phyloP scores from a whole-genome alignment of 2,888 invertebrate genomes.

The Synergus japonicus region DNA sequence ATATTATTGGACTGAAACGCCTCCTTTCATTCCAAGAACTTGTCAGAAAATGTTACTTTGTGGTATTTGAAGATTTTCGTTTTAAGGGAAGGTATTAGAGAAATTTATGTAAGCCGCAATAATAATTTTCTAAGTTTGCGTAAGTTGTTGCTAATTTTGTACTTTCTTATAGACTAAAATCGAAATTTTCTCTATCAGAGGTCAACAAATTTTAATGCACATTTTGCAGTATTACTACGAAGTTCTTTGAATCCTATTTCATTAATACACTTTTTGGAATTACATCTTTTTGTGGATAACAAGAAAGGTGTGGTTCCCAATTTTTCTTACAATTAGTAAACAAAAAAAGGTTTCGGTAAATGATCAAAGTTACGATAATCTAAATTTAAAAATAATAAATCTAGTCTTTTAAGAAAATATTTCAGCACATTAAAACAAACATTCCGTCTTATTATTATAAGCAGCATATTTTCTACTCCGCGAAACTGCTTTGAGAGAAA shows the following conservation, averaged over 20 bases:
- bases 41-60: neutral
- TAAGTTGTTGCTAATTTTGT: neutral
- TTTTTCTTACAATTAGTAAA: too few relatives aligned
- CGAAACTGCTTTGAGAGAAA: neutral
- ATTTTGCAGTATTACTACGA: constrained; percentile 5
- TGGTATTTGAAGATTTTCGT: neutral
- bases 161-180: neutral
- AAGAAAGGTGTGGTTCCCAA: too few relatives aligned
- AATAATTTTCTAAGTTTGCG: neutral
- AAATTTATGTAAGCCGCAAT: neutral
- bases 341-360: neutral
- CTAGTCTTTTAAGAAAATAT: constrained; percentile 9
- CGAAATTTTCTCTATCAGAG: neutral
- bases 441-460: constrained; percentile 21
- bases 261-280: neutral
- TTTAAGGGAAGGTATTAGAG: neutral
- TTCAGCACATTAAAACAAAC: constrained; percentile 8
- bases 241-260: too few relatives aligned
- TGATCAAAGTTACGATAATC: neutral
- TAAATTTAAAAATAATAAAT: neutral
- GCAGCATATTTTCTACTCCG: constrained; percentile 27
- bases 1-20: neutral
- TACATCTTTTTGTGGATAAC: too few relatives aligned
- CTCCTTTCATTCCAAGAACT: neutral
- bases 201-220: neutral